A percentile compares a stretch with the other conserved stretches of the same genome.
Evolutionary conservation across 2,797 vertebrate genomes (phyloP).

Genomic region (Emydoidea blandingii): DNA sequence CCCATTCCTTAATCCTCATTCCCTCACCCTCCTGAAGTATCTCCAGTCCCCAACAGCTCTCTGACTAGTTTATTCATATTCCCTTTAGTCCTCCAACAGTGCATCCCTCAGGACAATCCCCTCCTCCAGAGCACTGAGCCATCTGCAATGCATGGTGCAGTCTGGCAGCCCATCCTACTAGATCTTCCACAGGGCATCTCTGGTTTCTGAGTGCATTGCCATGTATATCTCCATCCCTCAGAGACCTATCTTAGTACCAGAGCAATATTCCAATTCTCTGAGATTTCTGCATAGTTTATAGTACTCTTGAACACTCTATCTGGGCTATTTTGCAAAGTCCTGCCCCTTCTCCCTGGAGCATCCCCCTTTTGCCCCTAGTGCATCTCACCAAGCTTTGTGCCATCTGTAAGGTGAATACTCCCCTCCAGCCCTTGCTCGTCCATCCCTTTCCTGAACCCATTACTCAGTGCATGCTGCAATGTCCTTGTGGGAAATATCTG

Average conservation of each 20-base stretch:
- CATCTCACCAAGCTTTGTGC: not conserved
- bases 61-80: not conserved
- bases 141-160: not conserved
- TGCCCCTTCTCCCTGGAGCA: not conserved
- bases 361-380: not conserved
- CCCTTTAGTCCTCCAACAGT: not conserved
- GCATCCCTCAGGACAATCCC: not conserved
- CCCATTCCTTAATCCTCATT: not conserved
- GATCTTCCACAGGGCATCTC: not conserved
- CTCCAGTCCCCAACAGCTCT: not conserved
- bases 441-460: not conserved
- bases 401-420: not conserved
- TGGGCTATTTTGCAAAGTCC: not conserved
- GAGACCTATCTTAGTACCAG: not conserved
- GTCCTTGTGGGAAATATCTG: not conserved
- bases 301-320: not conserved
- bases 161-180: not conserved
- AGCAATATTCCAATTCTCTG: not conserved
- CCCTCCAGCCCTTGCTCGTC: not conserved
- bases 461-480: accelerated
- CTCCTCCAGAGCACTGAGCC: not conserved
- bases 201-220: not conserved
- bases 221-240: not conserved
- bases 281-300: not conserved
- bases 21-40: not conserved